A percentile compares a stretch with the other conserved stretches of the same genome.
phyloP scores from a whole-genome alignment of 2,797 vertebrate genomes.

The Harpagifer antarcticus region DNA sequence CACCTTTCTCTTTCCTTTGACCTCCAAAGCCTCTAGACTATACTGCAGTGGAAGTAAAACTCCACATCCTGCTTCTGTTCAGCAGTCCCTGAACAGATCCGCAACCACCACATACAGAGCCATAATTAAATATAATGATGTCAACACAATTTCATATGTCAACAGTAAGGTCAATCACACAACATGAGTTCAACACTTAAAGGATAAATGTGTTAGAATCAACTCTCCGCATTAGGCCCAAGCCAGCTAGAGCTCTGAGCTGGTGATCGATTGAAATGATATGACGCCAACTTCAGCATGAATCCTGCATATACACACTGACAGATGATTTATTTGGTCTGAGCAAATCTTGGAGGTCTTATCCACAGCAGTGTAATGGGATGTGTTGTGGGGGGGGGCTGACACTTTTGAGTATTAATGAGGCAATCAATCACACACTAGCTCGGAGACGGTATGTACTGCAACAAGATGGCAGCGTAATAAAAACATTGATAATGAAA shows the following conservation, averaged over 20 bases:
- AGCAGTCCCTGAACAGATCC: conserved; percentile 35
- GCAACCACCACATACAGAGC: conserved; percentile 5
- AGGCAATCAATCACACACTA: conserved; percentile 71
- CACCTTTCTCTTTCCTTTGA: conserved; percentile 42
- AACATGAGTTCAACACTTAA: conserved; percentile 42
- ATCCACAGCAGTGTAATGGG: conserved; percentile 60
- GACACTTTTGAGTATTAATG: conserved; percentile 65
- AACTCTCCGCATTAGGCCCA: conserved; percentile 29
- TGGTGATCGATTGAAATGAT: conserved; percentile 70
- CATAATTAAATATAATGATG: conserved; percentile 57
- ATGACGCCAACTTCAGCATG: conserved; percentile 57
- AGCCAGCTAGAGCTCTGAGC: conserved; percentile 42
- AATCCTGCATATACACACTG: conserved; percentile 54
- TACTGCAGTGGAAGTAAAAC: conserved; percentile 37
- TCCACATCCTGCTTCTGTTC: conserved; percentile 34
- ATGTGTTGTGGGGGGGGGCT: conserved; percentile 32
- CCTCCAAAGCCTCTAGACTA: conserved; percentile 35
- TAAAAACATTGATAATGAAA: conserved; percentile 65
- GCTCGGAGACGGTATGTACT: conserved; percentile 45
- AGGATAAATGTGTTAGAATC: conserved; percentile 62
- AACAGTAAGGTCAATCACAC: conserved; percentile 55
- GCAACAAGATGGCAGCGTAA: conserved; percentile 35
- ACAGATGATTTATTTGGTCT: conserved; percentile 70
- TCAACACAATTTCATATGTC: conserved; percentile 43
- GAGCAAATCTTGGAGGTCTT: conserved; percentile 52